Percentiles rank a stretch among this genome's conserved stretches.
phyloP scores from a whole-genome alignment of 2,888 invertebrate species.

The Rhingia campestris region DNA sequence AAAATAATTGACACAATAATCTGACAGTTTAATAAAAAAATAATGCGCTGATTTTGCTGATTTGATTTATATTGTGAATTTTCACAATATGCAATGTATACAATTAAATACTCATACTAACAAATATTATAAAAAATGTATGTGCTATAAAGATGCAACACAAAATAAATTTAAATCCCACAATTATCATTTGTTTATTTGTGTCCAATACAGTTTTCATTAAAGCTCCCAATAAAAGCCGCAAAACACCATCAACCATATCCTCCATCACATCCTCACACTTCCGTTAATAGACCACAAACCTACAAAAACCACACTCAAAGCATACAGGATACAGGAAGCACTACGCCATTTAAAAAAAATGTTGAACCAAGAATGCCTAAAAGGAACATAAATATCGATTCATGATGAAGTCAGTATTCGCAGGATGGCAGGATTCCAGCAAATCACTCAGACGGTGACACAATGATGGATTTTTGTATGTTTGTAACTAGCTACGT shows the following conservation, averaged over 20 bases:
- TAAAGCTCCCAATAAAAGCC: neutral
- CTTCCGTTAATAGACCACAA: neutral
- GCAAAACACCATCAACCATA: neutral
- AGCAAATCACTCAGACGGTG: slow-evolving; percentile 47
- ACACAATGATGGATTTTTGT: slow-evolving; percentile 33
- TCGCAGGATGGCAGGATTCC: slow-evolving; percentile 37
- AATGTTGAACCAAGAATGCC: neutral
- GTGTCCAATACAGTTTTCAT: neutral
- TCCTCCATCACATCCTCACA: neutral
- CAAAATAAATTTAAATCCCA: no score
- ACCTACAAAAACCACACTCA: neutral
- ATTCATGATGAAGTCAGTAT: slow-evolving; percentile 8
- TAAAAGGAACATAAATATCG: slow-evolving; percentile 3
- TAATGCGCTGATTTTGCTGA: no score
- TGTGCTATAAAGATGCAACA: no score
- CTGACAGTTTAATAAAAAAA: no score
- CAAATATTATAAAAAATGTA: no score
- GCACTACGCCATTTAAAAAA: slow-evolving; percentile 8
- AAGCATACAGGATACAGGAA: slow-evolving; percentile 4
- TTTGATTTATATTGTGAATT: no score
- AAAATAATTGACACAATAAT: no score
- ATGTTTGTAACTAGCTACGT: slow-evolving; percentile 5
- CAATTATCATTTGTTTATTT: no score
- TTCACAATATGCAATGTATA: no score
- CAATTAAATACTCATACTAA: no score